These are phyloP conservation scores for Sphaerophoria rueppellii DNA, from an alignment of 2,888 invertebrate genomes.

Conservation along the genomic window DNA sequence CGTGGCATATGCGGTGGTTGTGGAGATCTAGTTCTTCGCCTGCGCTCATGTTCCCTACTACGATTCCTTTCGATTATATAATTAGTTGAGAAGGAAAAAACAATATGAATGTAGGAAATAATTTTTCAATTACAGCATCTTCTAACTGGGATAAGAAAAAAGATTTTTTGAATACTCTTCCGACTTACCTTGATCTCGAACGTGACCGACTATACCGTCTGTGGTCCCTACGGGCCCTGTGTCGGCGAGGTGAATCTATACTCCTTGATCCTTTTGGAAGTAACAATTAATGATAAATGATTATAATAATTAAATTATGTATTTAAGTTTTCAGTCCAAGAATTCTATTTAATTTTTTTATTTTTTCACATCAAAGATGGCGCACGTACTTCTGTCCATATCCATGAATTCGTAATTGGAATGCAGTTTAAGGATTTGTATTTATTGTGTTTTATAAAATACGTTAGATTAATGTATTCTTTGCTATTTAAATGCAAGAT, in stretches of 20 bases:
- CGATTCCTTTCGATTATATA: constrained; percentile 76
- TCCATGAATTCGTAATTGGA: constrained; percentile 61
- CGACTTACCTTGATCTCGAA: constrained; percentile 78
- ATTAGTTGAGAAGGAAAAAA: background rate
- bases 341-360: constrained; percentile 4
- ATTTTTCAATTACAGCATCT: no score
- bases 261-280: constrained; percentile 73
- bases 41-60: constrained; percentile 78
- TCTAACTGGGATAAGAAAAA: no score
- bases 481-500: constrained; percentile 3
- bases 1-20: constrained; percentile 75
- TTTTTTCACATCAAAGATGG: constrained; percentile 59
- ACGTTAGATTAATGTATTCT: background rate
- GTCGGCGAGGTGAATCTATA: constrained; percentile 74
- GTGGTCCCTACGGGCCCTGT: constrained; percentile 76
- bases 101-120: no score
- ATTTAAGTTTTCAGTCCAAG: constrained; percentile 14
- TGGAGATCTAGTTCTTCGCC: constrained; percentile 76
- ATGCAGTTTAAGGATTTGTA: constrained; percentile 55
- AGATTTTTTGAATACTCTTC: background rate
- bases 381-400: constrained; percentile 71
- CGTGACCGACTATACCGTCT: constrained; percentile 80
- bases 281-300: background rate
- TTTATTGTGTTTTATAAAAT: background rate
- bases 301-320: background rate